Evolutionary conservation across 2,797 vertebrate species (phyloP), one percentile per base, ranked within the genome.

Genomic region (Pseudomugil tenellus): DNA sequence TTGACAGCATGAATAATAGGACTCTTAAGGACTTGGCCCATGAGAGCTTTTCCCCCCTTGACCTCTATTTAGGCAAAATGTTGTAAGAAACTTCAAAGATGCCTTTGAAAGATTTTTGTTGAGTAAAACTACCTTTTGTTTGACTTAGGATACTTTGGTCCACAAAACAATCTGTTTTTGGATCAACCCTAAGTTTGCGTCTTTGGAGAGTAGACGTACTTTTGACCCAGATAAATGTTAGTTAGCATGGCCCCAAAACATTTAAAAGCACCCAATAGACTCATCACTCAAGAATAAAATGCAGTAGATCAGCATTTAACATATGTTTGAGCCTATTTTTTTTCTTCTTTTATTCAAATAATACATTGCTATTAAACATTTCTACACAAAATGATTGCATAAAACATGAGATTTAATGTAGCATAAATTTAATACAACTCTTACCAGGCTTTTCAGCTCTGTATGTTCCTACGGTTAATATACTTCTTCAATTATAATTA

Each of bases 171-270:
- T 83, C 74, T 6, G 21, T 70, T 86, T 84, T 69, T 73, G 64
- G 72, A 83, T 70, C 34, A 39, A 39, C 16, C 70, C 65, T 67
- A 39, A 71, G 65, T 74, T 39, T 72, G 32, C 60, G 52, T 80
- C 63, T 87, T 73, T 81, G 68, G 66, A 81, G 67, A 71, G 48
- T 34, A 80, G 41, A 77, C 67, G 71, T 86, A 73, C 63, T 69
- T 86, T 84, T 88, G 82, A 89, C 82, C 85, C 71, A 80, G 80
- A 83, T 89, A 80, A 65, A 82, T 82, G 86, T 84, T 68, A 77
- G 77, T 85, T 83, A 49, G 75, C 55, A 72, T 85, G 79, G 72
- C 78, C 74, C 70, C 64, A 81, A 85, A 90, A 81, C 77, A 81
- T 87, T 87, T 79, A 84, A 74, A 61, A 57, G 61, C 48, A 67